phyloP scores from a whole-genome alignment of 2,888 invertebrate species.

The Digitonthophagus gazella region DNA sequence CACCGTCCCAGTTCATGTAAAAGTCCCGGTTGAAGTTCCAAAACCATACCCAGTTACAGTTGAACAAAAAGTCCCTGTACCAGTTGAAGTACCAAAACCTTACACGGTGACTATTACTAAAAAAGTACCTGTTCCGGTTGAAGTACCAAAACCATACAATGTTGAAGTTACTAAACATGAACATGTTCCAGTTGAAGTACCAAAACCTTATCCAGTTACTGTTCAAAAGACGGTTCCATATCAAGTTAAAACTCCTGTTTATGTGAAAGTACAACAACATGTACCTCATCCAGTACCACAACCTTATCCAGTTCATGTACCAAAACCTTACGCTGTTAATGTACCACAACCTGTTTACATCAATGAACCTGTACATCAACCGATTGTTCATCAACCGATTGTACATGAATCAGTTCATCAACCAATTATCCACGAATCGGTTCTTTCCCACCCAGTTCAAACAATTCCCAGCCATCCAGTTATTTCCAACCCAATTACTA shows the following conservation, averaged over 20 bases:
- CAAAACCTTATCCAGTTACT: slow-evolving; percentile 29
- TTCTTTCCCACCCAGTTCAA: too few species aligned
- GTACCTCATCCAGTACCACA: slow-evolving; percentile 31
- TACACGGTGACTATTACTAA: slow-evolving; percentile 37
- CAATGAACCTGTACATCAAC: slow-evolving; percentile 32
- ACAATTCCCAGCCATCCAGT: neutral
- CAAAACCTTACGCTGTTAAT: slow-evolving; percentile 26
- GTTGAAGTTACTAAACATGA: slow-evolving; percentile 41
- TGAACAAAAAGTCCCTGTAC: slow-evolving; percentile 35
- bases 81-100: slow-evolving; percentile 42
- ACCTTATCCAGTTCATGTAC: slow-evolving; percentile 33
- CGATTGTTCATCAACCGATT: neutral
- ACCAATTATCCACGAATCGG: too few species aligned
- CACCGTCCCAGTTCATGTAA: slow-evolving; percentile 32
- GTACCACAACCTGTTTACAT: slow-evolving; percentile 39
- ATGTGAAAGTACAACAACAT: slow-evolving; percentile 29
- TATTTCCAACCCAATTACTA: neutral
- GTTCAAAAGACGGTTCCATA: slow-evolving; percentile 41
- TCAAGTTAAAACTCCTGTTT: slow-evolving; percentile 34
- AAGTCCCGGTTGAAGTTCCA: slow-evolving; percentile 36
- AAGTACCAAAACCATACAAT: slow-evolving; percentile 44
- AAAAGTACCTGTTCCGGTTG: slow-evolving; percentile 33
- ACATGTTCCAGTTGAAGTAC: slow-evolving; percentile 37
- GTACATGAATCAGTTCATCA: slow-evolving; percentile 13
- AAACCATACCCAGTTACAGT: slow-evolving; percentile 29